Evolutionary conservation across 1,140 invertebrate species (phyloP), one percentile per base, ranked within the genome.

Genomic region (Drosophila repleta): DNA sequence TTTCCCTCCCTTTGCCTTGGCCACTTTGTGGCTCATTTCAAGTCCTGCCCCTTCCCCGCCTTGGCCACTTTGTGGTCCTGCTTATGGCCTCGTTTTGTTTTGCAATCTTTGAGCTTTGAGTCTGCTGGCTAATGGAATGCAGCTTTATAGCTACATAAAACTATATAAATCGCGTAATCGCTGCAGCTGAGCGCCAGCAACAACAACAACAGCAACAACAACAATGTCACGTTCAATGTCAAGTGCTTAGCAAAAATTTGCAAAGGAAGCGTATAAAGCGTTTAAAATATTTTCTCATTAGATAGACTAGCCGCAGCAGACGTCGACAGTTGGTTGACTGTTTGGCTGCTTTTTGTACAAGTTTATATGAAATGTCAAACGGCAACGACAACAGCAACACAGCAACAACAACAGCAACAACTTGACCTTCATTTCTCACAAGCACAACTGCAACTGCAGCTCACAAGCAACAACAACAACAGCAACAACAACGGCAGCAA

Each of bases 271-370:
- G 84, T 88, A 79, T 83, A 83, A 85, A 88, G 62, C 83, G 83
- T 76, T 88, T 88, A 83, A 88, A 88, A 89, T 88, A 88, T 88
- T 88, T 83, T 89, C 84, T 88, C 79, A 88, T 88, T 88, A 88
- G 83, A 88, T 35, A 63, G 88, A 82, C 74, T 78, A 46, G 75
- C 74, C 73, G 67, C 39, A 66, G 74, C 39, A 66, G 74, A 69
- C 52, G 62, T 37, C 10, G 70, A 74, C 46, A 53, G 68, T 60
- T 64, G 48, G 21, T 72, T 68, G 61, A 57, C 49, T 63, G 52
- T 53, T 78, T 62, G 56, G 49, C 49, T 48, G 52, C 35, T 68
- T 65, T 69, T 77, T 82, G 63, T 58, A 72, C 82, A 87, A 82
- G 82, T 82, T 87, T 87, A 81, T 88, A 82, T 79, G 71, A 87